Percentiles rank a stretch among this genome's conserved stretches.
Conservation (phyloP, 1,140 invertebrate species). For the Acromyrmex charruanus region DNA sequence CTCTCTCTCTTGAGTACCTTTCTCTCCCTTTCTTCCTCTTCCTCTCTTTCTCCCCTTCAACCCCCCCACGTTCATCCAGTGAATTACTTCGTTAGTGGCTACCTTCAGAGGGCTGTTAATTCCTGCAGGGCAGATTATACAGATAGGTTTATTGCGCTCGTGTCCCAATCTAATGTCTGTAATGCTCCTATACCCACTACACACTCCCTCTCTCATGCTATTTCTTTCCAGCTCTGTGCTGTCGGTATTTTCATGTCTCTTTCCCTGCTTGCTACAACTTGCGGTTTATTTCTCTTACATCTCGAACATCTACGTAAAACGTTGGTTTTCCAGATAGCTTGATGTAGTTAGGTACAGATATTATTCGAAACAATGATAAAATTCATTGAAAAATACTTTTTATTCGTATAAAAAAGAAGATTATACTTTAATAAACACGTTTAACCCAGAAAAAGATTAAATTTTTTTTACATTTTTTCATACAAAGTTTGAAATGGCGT, state of each 20-base stretch:
- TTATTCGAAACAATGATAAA: background rate
- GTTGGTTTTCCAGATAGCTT: background rate
- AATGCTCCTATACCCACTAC: constrained; percentile 82
- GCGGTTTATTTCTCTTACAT: constrained; percentile 16
- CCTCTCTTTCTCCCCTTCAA: constrained; percentile 66
- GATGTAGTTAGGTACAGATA: constrained; percentile 3
- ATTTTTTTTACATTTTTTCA: background rate
- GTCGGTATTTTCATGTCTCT: constrained; percentile 46
- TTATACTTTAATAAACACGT: background rate
- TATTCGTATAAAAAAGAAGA: background rate
- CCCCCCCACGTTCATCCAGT: constrained; percentile 86
- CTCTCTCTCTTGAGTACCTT: constrained; percentile 28
- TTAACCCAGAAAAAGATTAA: background rate
- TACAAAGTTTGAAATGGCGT: background rate
- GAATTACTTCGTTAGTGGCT: constrained; percentile 88
- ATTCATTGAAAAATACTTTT: background rate
- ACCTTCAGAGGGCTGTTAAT: constrained; percentile 87
- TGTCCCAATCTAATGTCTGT: constrained; percentile 87
- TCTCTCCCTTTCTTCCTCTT: constrained; percentile 54
- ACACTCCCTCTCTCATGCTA: constrained; percentile 60
- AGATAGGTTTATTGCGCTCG: constrained; percentile 87
- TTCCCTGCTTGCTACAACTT: background rate
- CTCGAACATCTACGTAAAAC: background rate
- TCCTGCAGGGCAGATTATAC: constrained; percentile 87
- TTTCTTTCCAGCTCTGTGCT: constrained; percentile 64